phyloP scores from a whole-genome alignment of 1,140 invertebrate species.

The Brachionus rubens region DNA sequence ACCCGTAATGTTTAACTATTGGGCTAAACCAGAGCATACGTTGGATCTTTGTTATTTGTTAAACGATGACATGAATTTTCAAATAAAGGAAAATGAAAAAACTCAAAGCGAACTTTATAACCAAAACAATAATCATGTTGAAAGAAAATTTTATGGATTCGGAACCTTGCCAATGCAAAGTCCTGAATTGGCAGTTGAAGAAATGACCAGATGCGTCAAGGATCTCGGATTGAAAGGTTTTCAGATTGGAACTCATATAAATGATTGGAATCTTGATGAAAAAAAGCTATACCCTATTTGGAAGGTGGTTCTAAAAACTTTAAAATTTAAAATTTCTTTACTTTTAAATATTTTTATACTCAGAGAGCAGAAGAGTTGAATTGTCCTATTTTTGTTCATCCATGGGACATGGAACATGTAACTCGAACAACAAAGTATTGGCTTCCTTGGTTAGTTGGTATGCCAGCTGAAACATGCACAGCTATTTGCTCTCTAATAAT shows the following conservation, averaged over 20 bases:
- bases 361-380: slow-evolving; percentile 63
- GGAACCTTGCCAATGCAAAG: slow-evolving; percentile 67
- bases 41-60: slow-evolving; percentile 63
- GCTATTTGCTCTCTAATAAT: slow-evolving; percentile 65
- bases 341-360: slow-evolving; percentile 15
- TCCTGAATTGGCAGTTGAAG: slow-evolving; percentile 63
- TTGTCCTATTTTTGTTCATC: slow-evolving; percentile 65
- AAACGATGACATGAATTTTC: slow-evolving; percentile 64
- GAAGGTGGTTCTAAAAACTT: slow-evolving; percentile 58
- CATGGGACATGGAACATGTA: slow-evolving; percentile 53
- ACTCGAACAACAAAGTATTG: slow-evolving; percentile 65
- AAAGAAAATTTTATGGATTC: slow-evolving; percentile 61
- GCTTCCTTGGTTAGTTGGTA: slow-evolving; percentile 68
- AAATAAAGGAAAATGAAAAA: slow-evolving; percentile 61
- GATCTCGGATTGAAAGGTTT: slow-evolving; percentile 64
- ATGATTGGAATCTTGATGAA: slow-evolving; percentile 66
- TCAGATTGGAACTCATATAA: slow-evolving; percentile 67
- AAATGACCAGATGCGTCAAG: slow-evolving; percentile 62
- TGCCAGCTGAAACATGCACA: slow-evolving; percentile 66
- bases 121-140: neutral
- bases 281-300: slow-evolving; percentile 64
- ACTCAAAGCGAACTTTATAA: slow-evolving; percentile 48
- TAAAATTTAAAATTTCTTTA: neutral
- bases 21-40: slow-evolving; percentile 65
- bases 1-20: slow-evolving; percentile 69